Conservation (phyloP, 2,113 vertebrate species). For the Bettongia penicillata region DNA sequence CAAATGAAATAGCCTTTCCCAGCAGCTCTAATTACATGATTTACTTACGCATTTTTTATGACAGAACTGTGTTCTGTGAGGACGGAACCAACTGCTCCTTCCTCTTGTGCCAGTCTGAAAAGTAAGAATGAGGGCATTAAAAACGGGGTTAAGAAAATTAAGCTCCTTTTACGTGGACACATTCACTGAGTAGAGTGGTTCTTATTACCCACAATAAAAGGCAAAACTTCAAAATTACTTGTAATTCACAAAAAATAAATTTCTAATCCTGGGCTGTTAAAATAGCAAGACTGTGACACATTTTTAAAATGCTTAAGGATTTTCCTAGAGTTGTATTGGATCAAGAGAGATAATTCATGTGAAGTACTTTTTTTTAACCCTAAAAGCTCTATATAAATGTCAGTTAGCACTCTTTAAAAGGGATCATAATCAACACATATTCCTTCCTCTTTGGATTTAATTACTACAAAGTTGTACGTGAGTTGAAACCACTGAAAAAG, state of each 20-base stretch:
- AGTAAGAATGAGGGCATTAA: slow-evolving; percentile 34
- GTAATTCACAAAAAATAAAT: not conserved
- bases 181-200: not conserved
- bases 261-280: not conserved
- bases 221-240: not conserved
- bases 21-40: not conserved
- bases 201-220: not conserved
- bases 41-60: slow-evolving; percentile 97
- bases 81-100: slow-evolving; percentile 95
- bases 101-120: slow-evolving; percentile 96
- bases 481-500: not conserved
- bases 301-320: not conserved
- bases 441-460: not conserved
- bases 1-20: not conserved
- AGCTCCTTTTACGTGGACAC: not conserved
- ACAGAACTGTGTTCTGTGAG: slow-evolving; percentile 97
- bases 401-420: not conserved
- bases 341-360: not conserved
- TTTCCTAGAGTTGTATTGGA: not conserved
- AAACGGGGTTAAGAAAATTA: not conserved
- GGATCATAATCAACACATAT: not conserved
- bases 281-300: not conserved
- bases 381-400: not conserved
- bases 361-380: not conserved
- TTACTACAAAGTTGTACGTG: not conserved